Base-by-base conservation (phyloP, 2,113 vertebrate genomes). In the Myotis lucifugus region DNA sequence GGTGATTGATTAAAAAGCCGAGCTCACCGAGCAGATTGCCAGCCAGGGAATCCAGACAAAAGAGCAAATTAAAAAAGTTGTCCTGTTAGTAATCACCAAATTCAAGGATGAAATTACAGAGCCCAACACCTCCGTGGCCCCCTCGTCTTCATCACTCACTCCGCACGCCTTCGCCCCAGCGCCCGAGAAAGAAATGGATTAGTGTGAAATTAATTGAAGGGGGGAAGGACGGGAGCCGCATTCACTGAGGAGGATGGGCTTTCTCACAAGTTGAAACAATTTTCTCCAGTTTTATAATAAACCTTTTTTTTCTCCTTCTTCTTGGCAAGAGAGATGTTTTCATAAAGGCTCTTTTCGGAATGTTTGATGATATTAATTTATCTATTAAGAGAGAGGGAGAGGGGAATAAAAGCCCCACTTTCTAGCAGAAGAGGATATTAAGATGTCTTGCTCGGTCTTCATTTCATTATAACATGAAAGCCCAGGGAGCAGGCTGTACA, bases 1-100 rank as follows among this genome's bases (percentile, higher is more conserved):
- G 99, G 99, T 99, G 99, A 99, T 99, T 99, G 99, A 99, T 99
- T 99, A 99, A 99, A 99, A 99, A 99, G 99, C 99, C 99, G 98
- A 98, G 99, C 99, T 99, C 99, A 98, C 98, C 96, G 98, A 99
- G 98, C 98, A 99, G 99, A 99, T 99, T 99, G 99, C 99, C 99
- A 99, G 99, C 99, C 98, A 97, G 98, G 98, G 99, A 99, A 99
- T 99, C 98, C 99, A 99, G 99, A 99, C 99, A 99, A 99, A 99
- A 99, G 99, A 99, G 99, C 99, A 99, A 99, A 99, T 99, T 99
- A 99, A 99, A 99, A 99, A 99, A 99, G 99, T 99, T 99, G 99
- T 99, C 99, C 99, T 99, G 99, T 99, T 99, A 99, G 99, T 99
- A 99, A 99, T 99, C 99, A 99, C 99, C 98, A 99, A 99, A 99